Evolutionary conservation across 2,797 vertebrate species (phyloP).

Genomic region (Enteromius thamalakanensis): DNA sequence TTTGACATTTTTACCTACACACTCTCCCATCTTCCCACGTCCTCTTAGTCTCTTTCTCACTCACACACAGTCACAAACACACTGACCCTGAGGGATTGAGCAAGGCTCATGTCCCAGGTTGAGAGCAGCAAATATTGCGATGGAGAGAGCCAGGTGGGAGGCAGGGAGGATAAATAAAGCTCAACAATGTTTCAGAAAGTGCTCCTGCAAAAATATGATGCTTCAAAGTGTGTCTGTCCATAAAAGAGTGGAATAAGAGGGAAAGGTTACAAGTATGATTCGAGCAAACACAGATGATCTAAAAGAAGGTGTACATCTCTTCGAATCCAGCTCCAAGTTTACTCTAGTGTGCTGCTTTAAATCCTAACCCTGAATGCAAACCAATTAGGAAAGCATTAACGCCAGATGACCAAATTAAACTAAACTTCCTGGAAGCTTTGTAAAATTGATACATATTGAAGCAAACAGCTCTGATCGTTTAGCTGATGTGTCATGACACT

Average conservation of each 20-base stretch:
- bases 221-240: conserved; percentile 68
- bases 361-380: background rate
- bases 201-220: conserved; percentile 64
- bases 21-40: conserved; percentile 31
- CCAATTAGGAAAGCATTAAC: background rate
- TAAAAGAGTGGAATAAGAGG: conserved; percentile 74
- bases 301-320: conserved; percentile 13
- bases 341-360: background rate
- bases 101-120: conserved; percentile 43
- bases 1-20: conserved; percentile 56
- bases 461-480: conserved; percentile 33
- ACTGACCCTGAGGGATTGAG: conserved; percentile 55
- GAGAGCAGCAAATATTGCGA: conserved; percentile 57
- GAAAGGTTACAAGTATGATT: conserved; percentile 66
- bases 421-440: background rate
- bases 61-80: conserved; percentile 54
- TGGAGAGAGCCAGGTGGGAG: conserved; percentile 60
- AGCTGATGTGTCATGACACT: conserved; percentile 41
- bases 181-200: conserved; percentile 70
- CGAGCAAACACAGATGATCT: conserved; percentile 73
- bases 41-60: conserved; percentile 43
- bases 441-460: conserved; percentile 40
- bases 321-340: background rate
- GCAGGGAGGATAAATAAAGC: conserved; percentile 74
- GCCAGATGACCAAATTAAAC: conserved; percentile 8